phyloP scores from a whole-genome alignment of 2,113 vertebrate genomes.

The Syngnathus floridae region DNA sequence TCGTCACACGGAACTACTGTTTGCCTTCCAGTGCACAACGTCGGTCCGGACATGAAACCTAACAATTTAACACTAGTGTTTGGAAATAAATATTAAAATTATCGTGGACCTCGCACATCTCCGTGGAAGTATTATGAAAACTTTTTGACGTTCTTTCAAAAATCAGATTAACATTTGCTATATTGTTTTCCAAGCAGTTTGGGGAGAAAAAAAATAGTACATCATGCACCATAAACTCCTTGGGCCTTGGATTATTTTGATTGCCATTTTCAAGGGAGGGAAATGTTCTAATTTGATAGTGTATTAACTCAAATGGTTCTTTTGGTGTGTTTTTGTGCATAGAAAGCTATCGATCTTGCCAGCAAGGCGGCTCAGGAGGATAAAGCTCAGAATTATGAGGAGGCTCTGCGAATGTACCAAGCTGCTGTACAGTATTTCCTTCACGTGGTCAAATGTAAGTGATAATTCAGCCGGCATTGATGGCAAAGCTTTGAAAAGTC shows the following conservation, averaged over 20 bases:
- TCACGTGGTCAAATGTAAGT: constrained; percentile 92
- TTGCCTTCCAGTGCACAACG: background rate
- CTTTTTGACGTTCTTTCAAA: too few relatives aligned
- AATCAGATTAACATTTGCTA: too few relatives aligned
- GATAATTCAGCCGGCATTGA: background rate
- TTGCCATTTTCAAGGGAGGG: background rate
- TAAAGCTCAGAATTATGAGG: constrained; percentile 91
- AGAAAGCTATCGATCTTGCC: constrained; percentile 98
- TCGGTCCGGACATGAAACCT: background rate
- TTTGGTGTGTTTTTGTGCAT: constrained; percentile 24
- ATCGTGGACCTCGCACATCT: background rate
- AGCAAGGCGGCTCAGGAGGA: constrained; percentile 93
- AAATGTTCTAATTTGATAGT: background rate
- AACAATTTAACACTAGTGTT: background rate
- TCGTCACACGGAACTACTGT: constrained; percentile 5
- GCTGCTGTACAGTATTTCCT: constrained; percentile 93
- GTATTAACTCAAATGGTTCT: background rate
- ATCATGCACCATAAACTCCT: background rate
- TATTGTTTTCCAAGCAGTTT: background rate
- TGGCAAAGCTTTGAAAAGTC: background rate
- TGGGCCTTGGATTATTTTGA: background rate
- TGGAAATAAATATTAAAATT: background rate
- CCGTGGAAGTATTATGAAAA: background rate
- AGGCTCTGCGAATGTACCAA: constrained; percentile 88
- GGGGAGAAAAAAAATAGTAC: background rate